Conservation (phyloP, 2,797 vertebrate genomes). For the Enteromius anoplus region DNA sequence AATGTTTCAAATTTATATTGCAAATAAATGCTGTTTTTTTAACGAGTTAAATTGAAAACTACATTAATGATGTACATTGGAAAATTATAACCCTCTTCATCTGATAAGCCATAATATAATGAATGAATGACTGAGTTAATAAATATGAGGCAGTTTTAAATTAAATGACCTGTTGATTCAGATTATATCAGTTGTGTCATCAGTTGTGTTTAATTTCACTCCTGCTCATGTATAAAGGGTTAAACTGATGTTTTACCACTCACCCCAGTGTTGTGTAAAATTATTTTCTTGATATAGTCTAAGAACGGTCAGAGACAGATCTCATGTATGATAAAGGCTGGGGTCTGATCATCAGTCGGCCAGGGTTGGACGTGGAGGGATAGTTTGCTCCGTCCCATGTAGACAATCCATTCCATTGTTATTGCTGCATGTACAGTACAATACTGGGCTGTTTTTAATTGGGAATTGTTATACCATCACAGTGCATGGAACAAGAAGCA, state of each 20-base stretch:
- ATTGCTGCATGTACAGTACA: not conserved
- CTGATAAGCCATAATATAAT: not conserved
- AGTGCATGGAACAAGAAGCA: not conserved
- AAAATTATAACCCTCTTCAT: not conserved
- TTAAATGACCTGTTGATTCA: not conserved
- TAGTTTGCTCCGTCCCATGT: not conserved
- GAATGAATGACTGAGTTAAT: not conserved
- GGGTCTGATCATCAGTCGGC: not conserved
- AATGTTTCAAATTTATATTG: not conserved
- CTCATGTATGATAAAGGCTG: not conserved
- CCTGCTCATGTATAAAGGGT: not conserved
- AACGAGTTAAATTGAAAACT: too few species aligned
- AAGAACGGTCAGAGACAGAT: not conserved
- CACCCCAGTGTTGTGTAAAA: not conserved
- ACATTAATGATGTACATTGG: not conserved
- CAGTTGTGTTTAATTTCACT: not conserved
- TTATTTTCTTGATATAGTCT: not conserved
- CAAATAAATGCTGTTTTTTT: not conserved
- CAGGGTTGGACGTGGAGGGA: not conserved
- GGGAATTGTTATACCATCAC: not conserved
- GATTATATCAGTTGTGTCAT: not conserved
- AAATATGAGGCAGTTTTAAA: not conserved
- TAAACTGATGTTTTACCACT: not conserved
- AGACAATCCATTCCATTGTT: not conserved
- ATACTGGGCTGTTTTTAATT: conserved; percentile 2